Conservation (phyloP, 2,797 vertebrate genomes). For the Iguana delicatissima region DNA sequence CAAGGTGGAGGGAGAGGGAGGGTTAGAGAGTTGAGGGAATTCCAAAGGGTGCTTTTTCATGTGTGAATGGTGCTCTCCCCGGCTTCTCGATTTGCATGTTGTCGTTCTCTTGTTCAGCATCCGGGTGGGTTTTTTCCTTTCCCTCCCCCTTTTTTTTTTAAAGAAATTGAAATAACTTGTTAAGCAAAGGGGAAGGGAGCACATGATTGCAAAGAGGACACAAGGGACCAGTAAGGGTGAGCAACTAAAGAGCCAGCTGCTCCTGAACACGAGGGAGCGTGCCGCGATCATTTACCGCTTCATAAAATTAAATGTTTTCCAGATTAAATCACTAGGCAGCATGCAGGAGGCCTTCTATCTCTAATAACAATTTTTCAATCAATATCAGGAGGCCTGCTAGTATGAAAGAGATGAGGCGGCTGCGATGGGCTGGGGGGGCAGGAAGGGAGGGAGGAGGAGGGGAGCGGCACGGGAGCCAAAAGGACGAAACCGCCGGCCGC, state of each 20-base stretch:
- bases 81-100: slow-evolving; percentile 86
- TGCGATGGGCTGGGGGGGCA: slow-evolving; percentile 40
- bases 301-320: slow-evolving; percentile 91
- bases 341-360: slow-evolving; percentile 83
- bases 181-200: slow-evolving; percentile 87
- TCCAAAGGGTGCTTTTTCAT: slow-evolving; percentile 89
- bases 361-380: slow-evolving; percentile 90
- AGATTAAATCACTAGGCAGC: slow-evolving; percentile 88
- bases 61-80: slow-evolving; percentile 83
- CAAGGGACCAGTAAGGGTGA: slow-evolving; percentile 81
- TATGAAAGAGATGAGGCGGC: slow-evolving; percentile 64
- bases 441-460: slow-evolving; percentile 2
- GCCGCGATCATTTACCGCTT: slow-evolving; percentile 88
- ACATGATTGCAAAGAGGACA: slow-evolving; percentile 85
- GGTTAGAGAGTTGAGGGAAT: slow-evolving; percentile 87
- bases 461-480: slow-evolving; percentile 7
- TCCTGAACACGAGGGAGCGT: slow-evolving; percentile 83
- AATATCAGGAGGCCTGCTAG: slow-evolving; percentile 75
- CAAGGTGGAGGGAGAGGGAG: slow-evolving; percentile 60
- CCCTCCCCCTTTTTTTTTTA: slow-evolving; percentile 44
- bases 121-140: slow-evolving; percentile 49
- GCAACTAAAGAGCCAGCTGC: slow-evolving; percentile 87
- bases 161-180: slow-evolving; percentile 90
- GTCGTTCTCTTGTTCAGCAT: slow-evolving; percentile 86
- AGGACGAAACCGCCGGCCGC: slow-evolving; percentile 9